A percentile compares a stretch with the other conserved stretches of the same genome.
Conservation (phyloP, 1,140 invertebrate species). For the Geopemphigus sp. region DNA sequence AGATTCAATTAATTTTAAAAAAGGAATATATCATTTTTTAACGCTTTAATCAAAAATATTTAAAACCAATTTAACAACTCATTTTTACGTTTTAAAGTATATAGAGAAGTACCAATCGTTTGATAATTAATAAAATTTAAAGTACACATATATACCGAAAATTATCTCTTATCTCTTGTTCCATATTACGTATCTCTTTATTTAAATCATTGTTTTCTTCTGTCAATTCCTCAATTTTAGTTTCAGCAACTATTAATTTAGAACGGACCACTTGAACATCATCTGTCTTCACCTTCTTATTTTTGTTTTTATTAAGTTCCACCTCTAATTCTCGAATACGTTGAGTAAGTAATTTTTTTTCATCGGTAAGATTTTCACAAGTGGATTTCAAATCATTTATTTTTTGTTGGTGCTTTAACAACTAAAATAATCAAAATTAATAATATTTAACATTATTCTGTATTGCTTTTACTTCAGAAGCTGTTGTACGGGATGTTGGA, state of each 20-base stretch:
- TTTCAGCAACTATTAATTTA: slow-evolving; percentile 81
- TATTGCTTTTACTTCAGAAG: slow-evolving; percentile 60
- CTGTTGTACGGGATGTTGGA: slow-evolving; percentile 65
- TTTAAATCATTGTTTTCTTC: slow-evolving; percentile 96
- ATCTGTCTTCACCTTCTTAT: slow-evolving; percentile 53
- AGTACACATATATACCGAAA: slow-evolving; percentile 64
- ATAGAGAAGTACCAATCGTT: too few species aligned
- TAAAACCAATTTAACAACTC: too few species aligned
- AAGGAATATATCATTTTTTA: too few species aligned
- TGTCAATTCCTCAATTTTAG: slow-evolving; percentile 86
- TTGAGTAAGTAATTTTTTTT: slow-evolving; percentile 73
- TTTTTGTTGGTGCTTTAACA: slow-evolving; percentile 74
- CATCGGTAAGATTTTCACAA: slow-evolving; percentile 75
- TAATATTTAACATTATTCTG: not conserved
- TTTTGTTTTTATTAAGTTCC: slow-evolving; percentile 60
- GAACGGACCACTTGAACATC: slow-evolving; percentile 68
- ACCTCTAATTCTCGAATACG: slow-evolving; percentile 71
- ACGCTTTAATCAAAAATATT: too few species aligned
- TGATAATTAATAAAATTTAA: not conserved
- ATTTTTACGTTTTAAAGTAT: too few species aligned
- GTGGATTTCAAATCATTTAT: slow-evolving; percentile 75
- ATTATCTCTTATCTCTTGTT: slow-evolving; percentile 95
- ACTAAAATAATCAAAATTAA: slow-evolving; percentile 52
- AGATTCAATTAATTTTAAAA: too few species aligned
- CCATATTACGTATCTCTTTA: slow-evolving; percentile 86